Conservation (phyloP, 2,113 vertebrate species). For the Cygnus atratus region DNA sequence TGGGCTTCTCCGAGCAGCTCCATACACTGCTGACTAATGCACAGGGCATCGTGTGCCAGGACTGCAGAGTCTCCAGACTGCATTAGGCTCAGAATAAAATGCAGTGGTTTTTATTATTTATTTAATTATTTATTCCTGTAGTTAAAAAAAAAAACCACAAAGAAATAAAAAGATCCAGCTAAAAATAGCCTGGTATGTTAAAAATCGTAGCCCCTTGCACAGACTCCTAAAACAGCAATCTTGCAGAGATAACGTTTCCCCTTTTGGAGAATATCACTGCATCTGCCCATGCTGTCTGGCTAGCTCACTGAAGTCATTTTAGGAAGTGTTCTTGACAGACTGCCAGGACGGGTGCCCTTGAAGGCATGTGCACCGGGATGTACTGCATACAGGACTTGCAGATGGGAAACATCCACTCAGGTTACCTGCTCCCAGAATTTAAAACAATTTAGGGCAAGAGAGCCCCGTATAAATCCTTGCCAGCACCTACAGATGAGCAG, state of each 20-base stretch:
- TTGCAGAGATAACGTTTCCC: background rate
- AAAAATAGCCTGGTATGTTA: background rate
- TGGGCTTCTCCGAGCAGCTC: background rate
- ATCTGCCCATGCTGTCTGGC: background rate
- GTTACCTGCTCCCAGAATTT: background rate
- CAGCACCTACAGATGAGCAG: background rate
- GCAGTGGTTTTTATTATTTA: too few species aligned
- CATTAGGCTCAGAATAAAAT: background rate
- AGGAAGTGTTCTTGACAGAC: background rate
- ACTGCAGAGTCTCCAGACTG: slow-evolving; percentile 5
- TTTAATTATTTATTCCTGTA: background rate
- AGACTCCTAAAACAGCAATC: background rate
- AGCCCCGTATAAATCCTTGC: background rate
- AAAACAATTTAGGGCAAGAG: background rate
- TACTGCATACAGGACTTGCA: background rate
- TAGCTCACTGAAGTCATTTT: background rate
- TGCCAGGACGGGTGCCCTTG: slow-evolving; percentile 32
- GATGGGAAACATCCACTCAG: background rate
- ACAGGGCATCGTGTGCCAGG: slow-evolving; percentile 10
- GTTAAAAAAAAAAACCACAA: background rate
- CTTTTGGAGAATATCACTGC: background rate
- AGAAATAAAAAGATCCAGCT: fast-evolving
- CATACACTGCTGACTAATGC: slow-evolving; percentile 39
- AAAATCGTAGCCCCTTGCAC: fast-evolving
- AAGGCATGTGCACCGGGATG: background rate